phyloP scores from a whole-genome alignment of 2,888 invertebrate species.

The Minunthozetes semirufus region DNA sequence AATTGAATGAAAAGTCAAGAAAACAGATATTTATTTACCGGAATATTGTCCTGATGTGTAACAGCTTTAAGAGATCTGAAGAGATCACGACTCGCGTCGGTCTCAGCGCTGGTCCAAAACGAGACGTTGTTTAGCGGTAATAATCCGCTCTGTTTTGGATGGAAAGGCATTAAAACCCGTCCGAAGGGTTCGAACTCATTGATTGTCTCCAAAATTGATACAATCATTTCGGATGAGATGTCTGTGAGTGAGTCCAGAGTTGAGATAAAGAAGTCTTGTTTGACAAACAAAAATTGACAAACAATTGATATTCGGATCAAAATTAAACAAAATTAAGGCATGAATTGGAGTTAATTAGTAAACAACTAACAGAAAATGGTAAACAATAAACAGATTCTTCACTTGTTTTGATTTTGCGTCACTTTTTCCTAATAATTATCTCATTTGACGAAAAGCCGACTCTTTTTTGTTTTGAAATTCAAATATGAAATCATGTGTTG shows the following conservation, averaged over 20 bases:
- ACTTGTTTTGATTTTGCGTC: no score
- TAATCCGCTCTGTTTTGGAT: slow-evolving; percentile 30
- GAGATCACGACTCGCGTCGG: slow-evolving; percentile 39
- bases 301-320: no score
- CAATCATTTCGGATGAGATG: slow-evolving; percentile 20
- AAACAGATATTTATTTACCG: not conserved
- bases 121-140: not conserved
- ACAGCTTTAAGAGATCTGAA: slow-evolving; percentile 40
- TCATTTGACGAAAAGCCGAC: no score
- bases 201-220: slow-evolving; percentile 39
- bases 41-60: slow-evolving; percentile 33
- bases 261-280: not conserved
- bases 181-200: slow-evolving; percentile 85
- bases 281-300: no score
- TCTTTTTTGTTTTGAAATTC: no score
- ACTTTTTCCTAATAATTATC: no score
- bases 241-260: not conserved
- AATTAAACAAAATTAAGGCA: no score
- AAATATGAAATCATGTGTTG: no score
- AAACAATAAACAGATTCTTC: no score
- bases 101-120: slow-evolving; percentile 31
- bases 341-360: no score
- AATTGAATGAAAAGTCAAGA: not conserved
- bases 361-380: no score
- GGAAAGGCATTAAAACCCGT: slow-evolving; percentile 56